Evolutionary conservation across 1,140 invertebrate genomes (phyloP).

Genomic region (Leptinotarsa defecta): DNA sequence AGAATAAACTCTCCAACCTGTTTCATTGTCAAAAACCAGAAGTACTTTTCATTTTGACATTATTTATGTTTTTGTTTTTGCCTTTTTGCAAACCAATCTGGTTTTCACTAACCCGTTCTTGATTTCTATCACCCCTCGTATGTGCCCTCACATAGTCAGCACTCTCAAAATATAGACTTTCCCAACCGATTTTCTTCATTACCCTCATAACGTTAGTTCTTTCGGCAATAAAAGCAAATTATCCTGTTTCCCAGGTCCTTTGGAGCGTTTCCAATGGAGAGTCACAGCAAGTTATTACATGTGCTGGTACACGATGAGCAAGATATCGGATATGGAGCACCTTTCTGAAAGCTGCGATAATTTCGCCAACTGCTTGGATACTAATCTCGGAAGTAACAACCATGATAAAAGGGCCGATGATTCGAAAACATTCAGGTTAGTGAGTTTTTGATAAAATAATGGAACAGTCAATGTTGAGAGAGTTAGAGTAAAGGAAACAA

Average conservation of each 20-base stretch:
- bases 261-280: slow-evolving; percentile 63
- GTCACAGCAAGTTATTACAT: slow-evolving; percentile 68
- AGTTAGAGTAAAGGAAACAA: too few species aligned
- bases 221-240: not conserved
- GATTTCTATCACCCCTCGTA: too few species aligned
- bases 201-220: not conserved
- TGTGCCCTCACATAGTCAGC: not conserved
- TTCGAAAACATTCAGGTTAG: slow-evolving; percentile 52
- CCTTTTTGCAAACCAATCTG: too few species aligned
- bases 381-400: slow-evolving; percentile 54
- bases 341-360: slow-evolving; percentile 66
- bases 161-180: not conserved
- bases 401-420: slow-evolving; percentile 63
- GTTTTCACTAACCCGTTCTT: too few species aligned
- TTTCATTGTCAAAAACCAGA: too few species aligned
- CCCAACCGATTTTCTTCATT: not conserved
- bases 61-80: too few species aligned
- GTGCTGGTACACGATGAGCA: slow-evolving; percentile 68
- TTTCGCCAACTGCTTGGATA: slow-evolving; percentile 63
- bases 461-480: not conserved
- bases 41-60: too few species aligned
- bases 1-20: too few species aligned
- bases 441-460: not conserved
- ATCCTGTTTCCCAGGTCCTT: slow-evolving; percentile 36
- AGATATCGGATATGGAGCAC: slow-evolving; percentile 57